These are phyloP conservation scores for Nephrotoma guestfalica DNA, from an alignment of 2,888 invertebrate genomes.

Conservation along the genomic window DNA sequence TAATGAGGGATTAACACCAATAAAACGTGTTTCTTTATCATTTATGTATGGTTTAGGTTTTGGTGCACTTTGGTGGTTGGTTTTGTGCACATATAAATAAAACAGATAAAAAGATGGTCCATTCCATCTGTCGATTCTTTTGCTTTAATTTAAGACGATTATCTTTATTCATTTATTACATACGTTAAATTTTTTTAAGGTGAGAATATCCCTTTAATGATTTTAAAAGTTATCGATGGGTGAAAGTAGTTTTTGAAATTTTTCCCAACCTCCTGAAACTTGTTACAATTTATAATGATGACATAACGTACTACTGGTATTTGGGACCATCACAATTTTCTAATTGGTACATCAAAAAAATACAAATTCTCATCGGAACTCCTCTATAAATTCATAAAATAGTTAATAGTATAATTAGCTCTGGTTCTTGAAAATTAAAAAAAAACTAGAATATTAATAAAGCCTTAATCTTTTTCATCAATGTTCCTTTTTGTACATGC, in stretches of 20 bases:
- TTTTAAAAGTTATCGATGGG: not conserved
- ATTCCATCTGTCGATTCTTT: not conserved
- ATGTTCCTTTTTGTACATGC: too few relatives aligned
- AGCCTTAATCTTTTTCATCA: too few relatives aligned
- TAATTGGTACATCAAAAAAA: too few relatives aligned
- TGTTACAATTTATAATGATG: not conserved
- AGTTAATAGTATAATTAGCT: too few relatives aligned
- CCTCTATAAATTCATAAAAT: too few relatives aligned
- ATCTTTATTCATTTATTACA: not conserved
- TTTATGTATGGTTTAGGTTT: not conserved
- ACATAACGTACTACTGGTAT: too few relatives aligned
- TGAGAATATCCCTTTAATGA: not conserved
- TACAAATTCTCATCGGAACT: too few relatives aligned
- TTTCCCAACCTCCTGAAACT: not conserved
- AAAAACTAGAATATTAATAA: too few relatives aligned
- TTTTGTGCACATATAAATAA: not conserved
- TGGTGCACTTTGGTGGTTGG: not conserved
- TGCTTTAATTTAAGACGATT: not conserved
- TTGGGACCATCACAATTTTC: too few relatives aligned
- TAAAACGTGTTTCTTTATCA: not conserved
- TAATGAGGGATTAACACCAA: not conserved
- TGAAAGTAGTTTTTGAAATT: not conserved
- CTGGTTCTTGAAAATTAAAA: too few relatives aligned
- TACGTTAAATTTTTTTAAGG: not conserved
- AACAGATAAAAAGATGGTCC: not conserved